phyloP scores from a whole-genome alignment of 2,888 invertebrate species.

The Arctia plantaginis region DNA sequence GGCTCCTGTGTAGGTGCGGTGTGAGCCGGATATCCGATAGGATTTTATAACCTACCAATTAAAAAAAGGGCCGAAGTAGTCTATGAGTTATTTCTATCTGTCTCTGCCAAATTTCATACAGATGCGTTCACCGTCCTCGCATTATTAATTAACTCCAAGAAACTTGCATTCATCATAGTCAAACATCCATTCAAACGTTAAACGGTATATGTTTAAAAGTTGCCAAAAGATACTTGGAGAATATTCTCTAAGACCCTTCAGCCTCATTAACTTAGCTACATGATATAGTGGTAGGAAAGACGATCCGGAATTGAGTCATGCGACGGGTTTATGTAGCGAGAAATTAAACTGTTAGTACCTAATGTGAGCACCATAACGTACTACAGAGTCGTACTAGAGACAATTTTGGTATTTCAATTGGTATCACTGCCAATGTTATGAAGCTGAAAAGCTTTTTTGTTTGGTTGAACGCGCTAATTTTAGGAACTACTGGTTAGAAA shows the following conservation, averaged over 20 bases:
- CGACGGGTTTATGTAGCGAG: constrained; percentile 11
- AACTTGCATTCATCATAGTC: not conserved
- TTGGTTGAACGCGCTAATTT: not conserved
- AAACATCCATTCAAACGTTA: too few relatives aligned
- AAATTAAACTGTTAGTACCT: constrained; percentile 36
- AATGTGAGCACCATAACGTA: constrained; percentile 4
- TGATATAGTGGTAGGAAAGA: constrained; percentile 6
- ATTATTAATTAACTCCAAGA: too few relatives aligned
- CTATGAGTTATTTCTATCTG: not conserved
- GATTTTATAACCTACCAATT: too few relatives aligned
- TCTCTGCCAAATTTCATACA: too few relatives aligned
- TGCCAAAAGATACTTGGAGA: not conserved
- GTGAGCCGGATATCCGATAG: too few relatives aligned
- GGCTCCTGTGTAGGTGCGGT: too few relatives aligned
- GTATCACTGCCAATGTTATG: not conserved
- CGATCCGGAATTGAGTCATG: not conserved
- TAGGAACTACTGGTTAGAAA: not conserved
- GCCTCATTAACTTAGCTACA: constrained; percentile 1
- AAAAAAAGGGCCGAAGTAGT: too few relatives aligned
- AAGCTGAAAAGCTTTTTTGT: not conserved
- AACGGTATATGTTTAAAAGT: not conserved
- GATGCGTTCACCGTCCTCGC: too few relatives aligned
- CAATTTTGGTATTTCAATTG: not conserved
- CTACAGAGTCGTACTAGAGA: not conserved
- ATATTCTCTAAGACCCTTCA: constrained; percentile 4